Conservation (phyloP, 2,888 invertebrate genomes). For the Euphydryas editha region DNA sequence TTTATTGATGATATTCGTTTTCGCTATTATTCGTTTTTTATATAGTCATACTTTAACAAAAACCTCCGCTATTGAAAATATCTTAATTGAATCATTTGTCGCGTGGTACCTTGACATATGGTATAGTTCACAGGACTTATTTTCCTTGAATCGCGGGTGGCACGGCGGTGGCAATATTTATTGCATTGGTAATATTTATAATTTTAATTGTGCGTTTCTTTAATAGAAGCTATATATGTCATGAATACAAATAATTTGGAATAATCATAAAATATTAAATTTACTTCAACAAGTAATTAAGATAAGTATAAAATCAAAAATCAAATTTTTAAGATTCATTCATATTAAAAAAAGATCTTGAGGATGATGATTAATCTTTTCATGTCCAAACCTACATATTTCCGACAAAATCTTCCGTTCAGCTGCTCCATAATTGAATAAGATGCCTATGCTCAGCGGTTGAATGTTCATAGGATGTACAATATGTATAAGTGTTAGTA, state of each 20-base stretch:
- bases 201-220: not conserved
- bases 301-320: too few species aligned
- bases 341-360: too few species aligned
- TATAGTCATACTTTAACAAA: constrained; percentile 18
- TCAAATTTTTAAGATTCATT: too few species aligned
- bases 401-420: too few species aligned
- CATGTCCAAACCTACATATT: too few species aligned
- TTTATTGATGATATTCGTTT: constrained; percentile 74
- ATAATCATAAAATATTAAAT: not conserved
- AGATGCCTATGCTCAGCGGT: too few species aligned
- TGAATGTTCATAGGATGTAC: not conserved
- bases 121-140: constrained; percentile 29
- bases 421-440: too few species aligned
- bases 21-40: constrained; percentile 40
- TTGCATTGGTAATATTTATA: not conserved
- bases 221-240: not conserved
- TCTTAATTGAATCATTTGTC: constrained; percentile 16
- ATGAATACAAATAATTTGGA: not conserved
- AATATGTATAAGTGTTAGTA: not conserved
- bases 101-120: constrained; percentile 23
- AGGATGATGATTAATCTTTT: too few species aligned
- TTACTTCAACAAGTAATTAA: too few species aligned
- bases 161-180: constrained; percentile 10
- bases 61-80: constrained; percentile 18
- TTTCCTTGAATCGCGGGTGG: constrained; percentile 4